A percentile compares a stretch with the other conserved stretches of the same genome.
phyloP scores from a whole-genome alignment of 1,140 invertebrate species.

The Oncopodura yosiiana region DNA sequence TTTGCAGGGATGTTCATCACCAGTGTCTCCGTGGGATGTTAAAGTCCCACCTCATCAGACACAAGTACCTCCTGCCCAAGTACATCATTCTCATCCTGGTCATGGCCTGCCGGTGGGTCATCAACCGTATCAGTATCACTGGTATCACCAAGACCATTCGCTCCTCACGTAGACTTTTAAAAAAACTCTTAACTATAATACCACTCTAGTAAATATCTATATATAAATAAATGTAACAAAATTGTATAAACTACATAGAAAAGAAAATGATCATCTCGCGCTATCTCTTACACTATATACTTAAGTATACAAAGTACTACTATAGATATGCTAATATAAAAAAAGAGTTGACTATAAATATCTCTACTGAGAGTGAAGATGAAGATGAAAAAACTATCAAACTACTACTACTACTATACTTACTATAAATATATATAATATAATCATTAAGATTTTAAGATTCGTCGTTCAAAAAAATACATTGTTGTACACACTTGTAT shows the following conservation, averaged over 20 bases:
- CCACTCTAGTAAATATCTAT: background rate
- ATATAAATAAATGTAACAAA: background rate
- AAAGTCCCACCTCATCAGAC: slow-evolving; percentile 27
- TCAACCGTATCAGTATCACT: slow-evolving; percentile 35
- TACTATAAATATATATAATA: too few relatives aligned
- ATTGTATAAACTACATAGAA: background rate
- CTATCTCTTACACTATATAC: too few relatives aligned
- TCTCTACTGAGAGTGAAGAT: too few relatives aligned
- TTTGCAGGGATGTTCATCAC: slow-evolving; percentile 35
- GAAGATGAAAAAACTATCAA: too few relatives aligned
- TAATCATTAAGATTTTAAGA: too few relatives aligned
- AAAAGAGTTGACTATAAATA: too few relatives aligned
- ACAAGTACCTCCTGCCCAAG: slow-evolving; percentile 25
- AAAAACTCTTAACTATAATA: slow-evolving; percentile 6
- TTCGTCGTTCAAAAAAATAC: too few relatives aligned
- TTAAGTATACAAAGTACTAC: too few relatives aligned
- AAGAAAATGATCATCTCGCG: background rate
- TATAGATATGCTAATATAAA: too few relatives aligned
- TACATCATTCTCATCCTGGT: slow-evolving; percentile 33
- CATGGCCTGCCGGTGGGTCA: slow-evolving; percentile 34
- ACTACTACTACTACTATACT: too few relatives aligned
- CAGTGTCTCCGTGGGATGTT: slow-evolving; percentile 35
- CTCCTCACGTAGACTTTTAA: slow-evolving; percentile 33
- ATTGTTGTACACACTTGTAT: too few relatives aligned
- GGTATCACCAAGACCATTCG: slow-evolving; percentile 36